Percentiles rank a stretch among this genome's conserved stretches.
phyloP scores from a whole-genome alignment of 1,140 invertebrate genomes.

The Zaprionus tsacasi region DNA sequence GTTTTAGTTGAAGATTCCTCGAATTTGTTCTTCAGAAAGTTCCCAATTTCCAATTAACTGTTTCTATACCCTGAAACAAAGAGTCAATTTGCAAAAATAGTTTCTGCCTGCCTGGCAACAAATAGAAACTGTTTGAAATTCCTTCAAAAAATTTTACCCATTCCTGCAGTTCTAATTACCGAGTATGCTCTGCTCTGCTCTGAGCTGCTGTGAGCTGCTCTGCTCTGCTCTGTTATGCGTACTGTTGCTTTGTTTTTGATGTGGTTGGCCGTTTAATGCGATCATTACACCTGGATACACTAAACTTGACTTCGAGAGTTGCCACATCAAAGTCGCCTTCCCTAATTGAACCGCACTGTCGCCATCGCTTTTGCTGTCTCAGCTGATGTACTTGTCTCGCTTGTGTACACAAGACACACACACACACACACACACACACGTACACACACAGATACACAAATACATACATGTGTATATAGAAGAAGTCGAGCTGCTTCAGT shows the following conservation, averaged over 20 bases:
- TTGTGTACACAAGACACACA: background rate
- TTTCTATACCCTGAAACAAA: too few species aligned
- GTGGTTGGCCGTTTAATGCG: conserved; percentile 32
- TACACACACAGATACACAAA: background rate
- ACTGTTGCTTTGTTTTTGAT: conserved; percentile 7
- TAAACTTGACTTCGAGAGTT: conserved; percentile 39
- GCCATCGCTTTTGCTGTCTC: background rate
- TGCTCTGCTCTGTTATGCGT: background rate
- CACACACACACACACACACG: background rate
- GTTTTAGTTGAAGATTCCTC: too few species aligned
- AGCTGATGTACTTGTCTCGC: background rate
- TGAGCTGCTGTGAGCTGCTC: background rate
- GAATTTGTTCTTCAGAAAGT: too few species aligned
- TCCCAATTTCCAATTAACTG: too few species aligned
- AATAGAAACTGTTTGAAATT: background rate
- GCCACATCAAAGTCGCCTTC: conserved; percentile 58
- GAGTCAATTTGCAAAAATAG: background rate
- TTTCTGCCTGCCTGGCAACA: background rate
- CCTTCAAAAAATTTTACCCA: background rate
- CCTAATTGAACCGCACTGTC: conserved; percentile 55
- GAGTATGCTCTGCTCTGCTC: background rate
- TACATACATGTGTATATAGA: background rate
- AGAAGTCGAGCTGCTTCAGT: background rate
- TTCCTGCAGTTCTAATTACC: background rate
- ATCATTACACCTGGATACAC: conserved; percentile 59